Conservation (phyloP, 1,140 invertebrate species). For the Diorhabda sublineata region DNA sequence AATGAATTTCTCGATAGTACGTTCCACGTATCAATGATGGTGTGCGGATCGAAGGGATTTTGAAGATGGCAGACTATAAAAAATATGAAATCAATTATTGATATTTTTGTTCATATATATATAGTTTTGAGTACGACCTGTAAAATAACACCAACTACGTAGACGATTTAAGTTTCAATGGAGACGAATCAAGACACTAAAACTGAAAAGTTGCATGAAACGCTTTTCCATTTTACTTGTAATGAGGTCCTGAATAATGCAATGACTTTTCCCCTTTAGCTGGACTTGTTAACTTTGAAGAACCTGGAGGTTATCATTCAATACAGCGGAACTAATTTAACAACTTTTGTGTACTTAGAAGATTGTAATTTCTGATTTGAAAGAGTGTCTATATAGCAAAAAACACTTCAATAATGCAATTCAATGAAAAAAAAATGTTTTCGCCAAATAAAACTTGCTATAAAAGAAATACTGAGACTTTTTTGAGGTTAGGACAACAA, state of each 20-base stretch:
- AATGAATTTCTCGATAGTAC: too few species aligned
- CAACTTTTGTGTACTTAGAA: conserved; percentile 24
- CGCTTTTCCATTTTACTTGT: conserved; percentile 16
- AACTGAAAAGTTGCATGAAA: not conserved
- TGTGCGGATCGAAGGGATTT: too few species aligned
- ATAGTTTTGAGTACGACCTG: not conserved
- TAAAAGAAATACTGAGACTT: too few species aligned
- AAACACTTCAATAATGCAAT: too few species aligned
- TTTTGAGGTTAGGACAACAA: too few species aligned
- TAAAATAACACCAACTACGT: not conserved
- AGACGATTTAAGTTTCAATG: not conserved
- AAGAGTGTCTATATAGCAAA: not conserved
- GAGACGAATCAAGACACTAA: not conserved
- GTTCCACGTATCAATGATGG: too few species aligned
- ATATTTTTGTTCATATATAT: too few species aligned
- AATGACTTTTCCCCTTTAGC: conserved; percentile 11
- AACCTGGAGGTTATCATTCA: conserved; percentile 32
- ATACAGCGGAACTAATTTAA: conserved; percentile 33
- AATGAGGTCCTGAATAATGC: conserved; percentile 30
- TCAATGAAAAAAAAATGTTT: too few species aligned
- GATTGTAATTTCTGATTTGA: conserved; percentile 20
- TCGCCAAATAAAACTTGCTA: too few species aligned
- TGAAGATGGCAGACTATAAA: too few species aligned
- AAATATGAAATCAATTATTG: too few species aligned
- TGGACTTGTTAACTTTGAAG: conserved; percentile 23